Evolutionary conservation across 2,113 vertebrate species (phyloP), one percentile per base, ranked within the genome.

Genomic region (Lynx canadensis): DNA sequence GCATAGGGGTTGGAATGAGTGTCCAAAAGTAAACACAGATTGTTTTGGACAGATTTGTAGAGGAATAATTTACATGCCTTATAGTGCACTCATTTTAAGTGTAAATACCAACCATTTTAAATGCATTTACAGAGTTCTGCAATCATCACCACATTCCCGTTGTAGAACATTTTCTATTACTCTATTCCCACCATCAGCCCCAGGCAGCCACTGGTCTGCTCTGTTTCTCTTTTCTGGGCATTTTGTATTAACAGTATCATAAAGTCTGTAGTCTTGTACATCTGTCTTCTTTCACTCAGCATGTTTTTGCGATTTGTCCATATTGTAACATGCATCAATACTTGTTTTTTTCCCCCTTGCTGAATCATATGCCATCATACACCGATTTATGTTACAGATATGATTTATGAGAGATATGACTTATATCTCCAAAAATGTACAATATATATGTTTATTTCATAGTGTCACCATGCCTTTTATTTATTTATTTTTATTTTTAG

Each of bases 141-240:
- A 89, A 7, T 55, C 25, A 76, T 81, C 36, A 89, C 7, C n/a
- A 76, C 7, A 57, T 11, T 82, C 50, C 5, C 33, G 15, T 86
- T 89, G 96, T 91, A 84, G 95, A 91, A 57, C 33, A 88, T 78
- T 80, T 74, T 82, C 21, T n/a, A 48, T 89, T 57, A n/a, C 29
- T 27, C 21, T 8, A 21, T 81, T 89, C 27, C 48, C 5, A 57
- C n/a, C 41, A 21, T 55, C 21, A 71, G n/a, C 13, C 21, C 36
- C 36, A 86, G 69, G 36, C 48, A 88, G 21, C 33, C 63, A 50
- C 45, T 74, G 31, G 33, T 93, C 27, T 89, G 83, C 85, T 94
- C 65, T 81, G 41, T 78, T 31, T 55, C n/a, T 87, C 31, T 71
- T 85, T 50, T 60, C 79, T 84, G 57, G 21, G 29, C 31, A 81